These are phyloP conservation scores for Rotaria magnacalcarata DNA, from an alignment of 2,888 invertebrate genomes.

Conservation along the genomic window DNA sequence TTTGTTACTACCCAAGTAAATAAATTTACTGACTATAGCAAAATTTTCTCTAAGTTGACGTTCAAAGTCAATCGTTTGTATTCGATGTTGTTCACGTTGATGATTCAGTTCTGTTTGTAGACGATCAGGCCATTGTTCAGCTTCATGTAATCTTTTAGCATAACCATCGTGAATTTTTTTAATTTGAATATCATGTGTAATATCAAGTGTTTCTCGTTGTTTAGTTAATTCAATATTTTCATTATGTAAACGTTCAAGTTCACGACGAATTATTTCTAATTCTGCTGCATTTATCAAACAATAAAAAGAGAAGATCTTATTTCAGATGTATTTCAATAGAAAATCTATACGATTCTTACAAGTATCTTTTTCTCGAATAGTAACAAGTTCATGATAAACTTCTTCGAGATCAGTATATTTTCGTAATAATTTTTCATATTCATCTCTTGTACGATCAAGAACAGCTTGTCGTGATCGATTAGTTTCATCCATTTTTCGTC, in stretches of 20 bases:
- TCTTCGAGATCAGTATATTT: slow-evolving; percentile 18
- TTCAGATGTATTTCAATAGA: background rate
- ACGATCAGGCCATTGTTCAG: slow-evolving; percentile 44
- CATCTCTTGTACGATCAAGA: slow-evolving; percentile 15
- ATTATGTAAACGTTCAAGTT: slow-evolving; percentile 28
- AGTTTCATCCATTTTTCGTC: background rate
- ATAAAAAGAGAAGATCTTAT: background rate
- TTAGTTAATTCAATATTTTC: slow-evolving; percentile 25
- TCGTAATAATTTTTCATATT: slow-evolving; percentile 25
- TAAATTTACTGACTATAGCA: background rate
- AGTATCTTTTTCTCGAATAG: background rate
- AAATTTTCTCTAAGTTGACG: slow-evolving; percentile 35
- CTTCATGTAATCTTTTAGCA: slow-evolving; percentile 4
- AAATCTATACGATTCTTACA: background rate
- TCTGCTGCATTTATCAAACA: background rate
- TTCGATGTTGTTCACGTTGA: slow-evolving; percentile 38
- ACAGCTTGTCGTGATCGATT: slow-evolving; percentile 13
- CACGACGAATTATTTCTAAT: background rate
- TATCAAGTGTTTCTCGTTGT: slow-evolving; percentile 27
- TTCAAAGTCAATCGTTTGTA: slow-evolving; percentile 35
- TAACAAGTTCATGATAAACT: background rate
- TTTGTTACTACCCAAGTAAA: too few species aligned
- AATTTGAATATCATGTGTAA: slow-evolving; percentile 42
- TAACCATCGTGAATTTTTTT: slow-evolving; percentile 37
- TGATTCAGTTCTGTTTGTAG: slow-evolving; percentile 39